Base-by-base conservation (phyloP, 2,113 vertebrate species). In the Puntigrus tetrazona region DNA sequence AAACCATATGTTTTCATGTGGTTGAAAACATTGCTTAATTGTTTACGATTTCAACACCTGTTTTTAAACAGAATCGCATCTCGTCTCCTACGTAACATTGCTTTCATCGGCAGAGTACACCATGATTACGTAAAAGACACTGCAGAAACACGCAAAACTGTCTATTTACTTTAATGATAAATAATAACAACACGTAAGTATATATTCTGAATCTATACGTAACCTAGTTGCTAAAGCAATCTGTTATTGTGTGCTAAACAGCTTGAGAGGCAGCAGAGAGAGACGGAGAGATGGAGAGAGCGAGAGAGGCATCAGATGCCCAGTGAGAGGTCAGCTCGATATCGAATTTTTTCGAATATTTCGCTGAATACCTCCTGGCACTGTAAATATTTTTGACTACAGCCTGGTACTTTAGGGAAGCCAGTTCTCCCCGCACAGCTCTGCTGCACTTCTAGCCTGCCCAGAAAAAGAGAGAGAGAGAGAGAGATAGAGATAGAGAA, bases 381-480 rank as follows among this genome's bases (percentile, higher is more conserved):
- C 96, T 96, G 95, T 96, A 97, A 98, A 97, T 96, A 97, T 98
- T 98, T 95, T 97, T 97, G 96, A 97, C 96, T 97, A 97, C 95
- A 95, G 96, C 94, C 95, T 96, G 95, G 95, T 96, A 96, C 97
- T 96, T 90, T 96, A 95, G 97, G 97, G 96, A 98, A 96, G 95
- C 96, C 95, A 94, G 96, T 96, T 96, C 96, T 96, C 94, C 94
- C 94, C 55, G 84, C 82, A 82, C 89, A 70, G 78, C 47, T 27
- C 83, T 78, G 73, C 84, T 93, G 89, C 93, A 94, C 94, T 91
- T 90, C 95, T 95, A 96, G 95, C 94, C 95, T 94, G 94, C 94
- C 95, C 93, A 94, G 94, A 92, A 96, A 67, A 29, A 50, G 47
- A 50, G 55, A 78, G 78, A 59, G 73, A 84, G 47, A 80, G 41